Conservation (phyloP, 1,140 invertebrate genomes). For the Archivesica marissinica region DNA sequence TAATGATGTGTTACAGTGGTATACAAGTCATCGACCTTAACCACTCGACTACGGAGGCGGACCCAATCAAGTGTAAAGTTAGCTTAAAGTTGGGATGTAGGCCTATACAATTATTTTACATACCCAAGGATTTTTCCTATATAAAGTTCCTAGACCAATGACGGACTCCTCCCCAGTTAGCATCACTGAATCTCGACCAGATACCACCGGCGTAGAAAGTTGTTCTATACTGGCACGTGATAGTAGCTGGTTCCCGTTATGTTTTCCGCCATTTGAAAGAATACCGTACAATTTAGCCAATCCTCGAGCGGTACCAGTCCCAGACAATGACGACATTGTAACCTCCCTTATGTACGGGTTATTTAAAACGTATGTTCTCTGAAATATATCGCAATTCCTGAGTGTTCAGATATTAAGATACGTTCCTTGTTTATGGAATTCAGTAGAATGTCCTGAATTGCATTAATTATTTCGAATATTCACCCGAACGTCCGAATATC, state of each 20-base stretch:
- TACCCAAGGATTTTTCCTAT: conserved; percentile 49
- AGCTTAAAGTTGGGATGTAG: too few relatives aligned
- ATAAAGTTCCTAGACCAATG: conserved; percentile 40
- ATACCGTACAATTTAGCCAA: conserved; percentile 65
- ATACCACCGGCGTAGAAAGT: conserved; percentile 20
- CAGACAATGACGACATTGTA: conserved; percentile 40
- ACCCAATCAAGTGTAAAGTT: too few relatives aligned
- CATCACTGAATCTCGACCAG: conserved; percentile 43
- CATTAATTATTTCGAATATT: too few relatives aligned
- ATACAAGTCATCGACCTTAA: too few relatives aligned
- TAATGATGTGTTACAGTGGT: too few relatives aligned
- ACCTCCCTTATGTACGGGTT: conserved; percentile 53
- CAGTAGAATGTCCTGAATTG: too few relatives aligned
- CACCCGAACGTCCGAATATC: too few relatives aligned
- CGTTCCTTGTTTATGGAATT: too few relatives aligned
- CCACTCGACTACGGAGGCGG: too few relatives aligned
- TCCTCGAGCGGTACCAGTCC: conserved; percentile 60
- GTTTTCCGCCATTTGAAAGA: conserved; percentile 55
- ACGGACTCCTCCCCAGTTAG: conserved; percentile 8
- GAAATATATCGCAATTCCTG: too few relatives aligned
- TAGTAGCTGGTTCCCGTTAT: conserved; percentile 55
- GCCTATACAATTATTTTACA: too few relatives aligned
- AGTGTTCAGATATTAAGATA: too few relatives aligned
- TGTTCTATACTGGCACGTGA: conserved; percentile 50
- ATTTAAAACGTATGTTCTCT: conserved; percentile 40